Evolutionary conservation across 2,888 invertebrate genomes (phyloP).

Genomic region (Drosophila testacea): DNA sequence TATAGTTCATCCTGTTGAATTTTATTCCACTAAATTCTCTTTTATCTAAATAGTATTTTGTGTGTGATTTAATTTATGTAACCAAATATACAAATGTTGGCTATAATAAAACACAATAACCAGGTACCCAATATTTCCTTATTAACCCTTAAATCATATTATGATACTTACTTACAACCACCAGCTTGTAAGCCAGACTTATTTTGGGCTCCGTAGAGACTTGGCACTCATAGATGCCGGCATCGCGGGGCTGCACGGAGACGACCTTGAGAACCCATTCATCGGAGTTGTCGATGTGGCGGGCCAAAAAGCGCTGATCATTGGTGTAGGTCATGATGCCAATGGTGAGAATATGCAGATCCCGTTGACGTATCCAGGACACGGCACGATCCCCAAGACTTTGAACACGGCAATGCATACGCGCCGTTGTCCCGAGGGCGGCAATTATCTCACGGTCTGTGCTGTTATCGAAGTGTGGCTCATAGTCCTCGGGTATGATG

Average conservation of each 20-base stretch:
- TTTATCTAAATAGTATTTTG: too few relatives aligned
- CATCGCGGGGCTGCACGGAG: conserved; percentile 89
- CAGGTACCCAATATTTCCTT: too few relatives aligned
- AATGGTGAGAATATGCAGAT: conserved; percentile 91
- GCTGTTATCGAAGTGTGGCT: conserved; percentile 94
- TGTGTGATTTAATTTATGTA: too few relatives aligned
- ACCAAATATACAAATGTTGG: too few relatives aligned
- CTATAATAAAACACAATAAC: too few relatives aligned
- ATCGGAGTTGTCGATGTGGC: conserved; percentile 90
- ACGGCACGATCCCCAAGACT: conserved; percentile 93
- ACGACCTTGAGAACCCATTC: conserved; percentile 91
- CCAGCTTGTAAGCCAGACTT: conserved; percentile 89
- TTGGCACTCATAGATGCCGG: conserved; percentile 91
- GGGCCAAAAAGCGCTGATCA: conserved; percentile 90
- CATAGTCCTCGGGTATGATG: conserved; percentile 74
- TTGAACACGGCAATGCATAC: conserved; percentile 92
- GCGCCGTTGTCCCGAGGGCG: conserved; percentile 93
- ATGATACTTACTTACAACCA: conserved; percentile 89
- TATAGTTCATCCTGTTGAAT: too few relatives aligned
- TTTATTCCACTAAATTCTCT: too few relatives aligned
- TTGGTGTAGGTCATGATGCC: conserved; percentile 91
- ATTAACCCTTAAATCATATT: neutral
- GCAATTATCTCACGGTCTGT: conserved; percentile 93
- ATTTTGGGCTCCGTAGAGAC: conserved; percentile 92
- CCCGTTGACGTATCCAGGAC: conserved; percentile 94